These are phyloP conservation scores for Eupithecia centaureata DNA, from an alignment of 2,888 invertebrate species.

Conservation along the genomic window DNA sequence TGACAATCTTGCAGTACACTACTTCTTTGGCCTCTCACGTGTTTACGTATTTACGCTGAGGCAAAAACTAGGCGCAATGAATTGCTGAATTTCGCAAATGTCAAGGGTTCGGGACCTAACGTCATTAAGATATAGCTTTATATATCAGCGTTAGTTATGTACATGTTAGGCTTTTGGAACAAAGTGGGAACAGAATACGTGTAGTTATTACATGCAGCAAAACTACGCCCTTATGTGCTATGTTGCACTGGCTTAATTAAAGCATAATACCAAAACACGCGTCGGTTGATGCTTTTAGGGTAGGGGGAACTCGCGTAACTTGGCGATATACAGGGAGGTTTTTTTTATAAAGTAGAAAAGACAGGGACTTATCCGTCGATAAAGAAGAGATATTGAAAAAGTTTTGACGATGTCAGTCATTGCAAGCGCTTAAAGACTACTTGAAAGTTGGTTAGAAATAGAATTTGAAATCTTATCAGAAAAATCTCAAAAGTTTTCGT, in stretches of 20 bases:
- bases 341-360: not conserved
- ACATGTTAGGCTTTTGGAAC: no score
- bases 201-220: no score
- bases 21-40: not conserved
- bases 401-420: not conserved
- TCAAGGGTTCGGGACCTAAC: not conserved
- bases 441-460: not conserved
- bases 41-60: not conserved
- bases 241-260: not conserved
- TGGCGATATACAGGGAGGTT: not conserved
- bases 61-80: no score
- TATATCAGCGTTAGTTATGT: no score
- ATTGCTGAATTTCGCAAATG: no score
- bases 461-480: not conserved
- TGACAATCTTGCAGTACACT: conserved; percentile 10
- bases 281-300: not conserved
- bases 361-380: no score
- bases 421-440: not conserved
- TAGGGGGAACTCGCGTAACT: not conserved
- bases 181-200: no score
- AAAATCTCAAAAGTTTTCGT: not conserved
- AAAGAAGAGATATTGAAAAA: not conserved
- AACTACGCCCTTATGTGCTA: not conserved
- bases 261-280: not conserved
- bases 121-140: not conserved